A percentile compares a stretch with the other conserved stretches of the same genome.
Conservation (phyloP, 1,140 invertebrate genomes). For the Orchestia grillus region DNA sequence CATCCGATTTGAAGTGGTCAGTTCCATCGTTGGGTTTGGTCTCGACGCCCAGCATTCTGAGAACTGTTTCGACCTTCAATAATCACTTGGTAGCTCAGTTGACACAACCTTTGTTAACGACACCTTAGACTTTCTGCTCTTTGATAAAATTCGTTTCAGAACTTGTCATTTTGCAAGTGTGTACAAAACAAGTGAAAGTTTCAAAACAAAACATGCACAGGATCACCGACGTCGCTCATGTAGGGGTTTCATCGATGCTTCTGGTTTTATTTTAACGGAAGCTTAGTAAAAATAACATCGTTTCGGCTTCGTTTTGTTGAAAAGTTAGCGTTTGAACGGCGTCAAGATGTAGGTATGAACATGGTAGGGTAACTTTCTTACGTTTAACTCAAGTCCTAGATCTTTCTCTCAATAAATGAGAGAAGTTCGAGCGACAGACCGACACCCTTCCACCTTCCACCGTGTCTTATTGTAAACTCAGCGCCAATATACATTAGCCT, state of each 20-base stretch:
- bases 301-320: neutral
- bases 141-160: neutral
- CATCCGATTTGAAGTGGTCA: conserved; percentile 47
- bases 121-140: conserved; percentile 42
- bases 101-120: neutral
- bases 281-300: neutral
- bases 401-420: conserved; percentile 1
- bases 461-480: conserved; percentile 50
- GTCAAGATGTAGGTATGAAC: conserved; percentile 3
- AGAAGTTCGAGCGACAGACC: neutral
- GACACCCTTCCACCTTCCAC: conserved; percentile 12
- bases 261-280: neutral
- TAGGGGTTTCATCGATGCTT: neutral
- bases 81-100: neutral
- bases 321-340: neutral
- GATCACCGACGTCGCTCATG: conserved; percentile 21
- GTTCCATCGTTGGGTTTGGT: conserved; percentile 49
- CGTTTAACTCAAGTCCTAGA: neutral
- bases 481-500: conserved; percentile 50
- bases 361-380: neutral
- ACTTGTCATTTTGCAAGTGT: neutral
- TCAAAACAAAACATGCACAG: conserved; percentile 9
- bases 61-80: neutral
- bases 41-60: conserved; percentile 43
- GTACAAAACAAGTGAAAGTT: neutral